These are phyloP conservation scores for Anser cygnoides DNA, from an alignment of 2,113 vertebrate genomes.

Conservation along the genomic window DNA sequence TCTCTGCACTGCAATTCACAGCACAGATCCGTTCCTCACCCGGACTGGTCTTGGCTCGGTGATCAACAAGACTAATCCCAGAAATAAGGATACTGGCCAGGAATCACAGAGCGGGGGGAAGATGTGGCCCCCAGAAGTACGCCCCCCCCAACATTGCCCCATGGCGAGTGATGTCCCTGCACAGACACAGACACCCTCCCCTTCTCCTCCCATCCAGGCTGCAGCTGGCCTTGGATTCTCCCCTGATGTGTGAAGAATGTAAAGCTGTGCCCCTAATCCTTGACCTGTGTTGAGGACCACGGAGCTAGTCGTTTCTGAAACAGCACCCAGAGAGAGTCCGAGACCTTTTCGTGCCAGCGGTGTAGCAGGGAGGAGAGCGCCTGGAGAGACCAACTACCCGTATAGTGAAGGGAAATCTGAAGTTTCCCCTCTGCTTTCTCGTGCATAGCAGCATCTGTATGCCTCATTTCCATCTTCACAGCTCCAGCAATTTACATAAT, in stretches of 20 bases:
- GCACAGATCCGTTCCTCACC: not conserved
- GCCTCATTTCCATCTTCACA: constrained; percentile 66
- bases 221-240: not conserved
- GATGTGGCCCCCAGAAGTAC: not conserved
- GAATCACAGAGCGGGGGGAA: not conserved
- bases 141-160: accelerated
- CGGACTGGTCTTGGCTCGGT: not conserved
- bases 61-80: not conserved
- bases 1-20: not conserved
- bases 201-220: not conserved
- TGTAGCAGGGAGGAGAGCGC: not conserved
- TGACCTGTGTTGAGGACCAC: not conserved
- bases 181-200: accelerated
- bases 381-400: not conserved
- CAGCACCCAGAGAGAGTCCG: not conserved
- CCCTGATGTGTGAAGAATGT: not conserved
- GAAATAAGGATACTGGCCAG: not conserved
- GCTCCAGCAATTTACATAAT: constrained; percentile 70
- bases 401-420: constrained; percentile 58
- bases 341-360: constrained; percentile 33
- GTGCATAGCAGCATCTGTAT: constrained; percentile 39
- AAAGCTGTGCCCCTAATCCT: not conserved
- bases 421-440: constrained; percentile 57
- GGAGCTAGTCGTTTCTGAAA: not conserved
- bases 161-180: not conserved